Evolutionary conservation across 2,113 vertebrate species (phyloP).

Genomic region (Rhinoderma darwinii): DNA sequence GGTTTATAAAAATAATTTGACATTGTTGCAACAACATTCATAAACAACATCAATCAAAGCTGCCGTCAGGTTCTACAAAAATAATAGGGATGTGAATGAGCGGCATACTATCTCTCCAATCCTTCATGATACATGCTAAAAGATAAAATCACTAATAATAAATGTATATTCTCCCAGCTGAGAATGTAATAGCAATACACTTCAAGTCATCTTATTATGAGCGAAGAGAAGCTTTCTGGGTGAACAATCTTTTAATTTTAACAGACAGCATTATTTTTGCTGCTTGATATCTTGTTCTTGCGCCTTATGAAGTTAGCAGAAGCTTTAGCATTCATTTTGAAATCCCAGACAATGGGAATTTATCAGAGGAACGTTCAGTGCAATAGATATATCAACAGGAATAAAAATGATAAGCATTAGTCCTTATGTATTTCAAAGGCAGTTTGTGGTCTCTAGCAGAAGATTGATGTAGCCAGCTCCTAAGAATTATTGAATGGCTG

Average conservation of each 20-base stretch:
- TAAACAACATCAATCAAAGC: not conserved
- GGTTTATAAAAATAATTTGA: too few relatives aligned
- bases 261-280: constrained; percentile 29
- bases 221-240: constrained; percentile 15
- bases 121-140: not conserved
- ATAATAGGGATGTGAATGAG: not conserved
- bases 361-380: constrained; percentile 48
- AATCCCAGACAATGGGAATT: constrained; percentile 51
- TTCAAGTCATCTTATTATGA: constrained; percentile 8
- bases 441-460: constrained; percentile 53
- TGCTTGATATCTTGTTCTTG: constrained; percentile 4
- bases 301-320: constrained; percentile 43
- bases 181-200: constrained; percentile 2
- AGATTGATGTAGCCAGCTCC: constrained; percentile 53
- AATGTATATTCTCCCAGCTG: not conserved
- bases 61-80: not conserved
- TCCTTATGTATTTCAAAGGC: constrained; percentile 58
- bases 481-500: constrained; percentile 57
- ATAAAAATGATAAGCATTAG: constrained; percentile 59
- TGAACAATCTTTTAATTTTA: constrained; percentile 32
- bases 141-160: not conserved
- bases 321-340: constrained; percentile 51
- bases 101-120: not conserved
- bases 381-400: constrained; percentile 58
- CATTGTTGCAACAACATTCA: not conserved